Conservation (phyloP, 1,140 invertebrate species). For the Drosophila willistoni region DNA sequence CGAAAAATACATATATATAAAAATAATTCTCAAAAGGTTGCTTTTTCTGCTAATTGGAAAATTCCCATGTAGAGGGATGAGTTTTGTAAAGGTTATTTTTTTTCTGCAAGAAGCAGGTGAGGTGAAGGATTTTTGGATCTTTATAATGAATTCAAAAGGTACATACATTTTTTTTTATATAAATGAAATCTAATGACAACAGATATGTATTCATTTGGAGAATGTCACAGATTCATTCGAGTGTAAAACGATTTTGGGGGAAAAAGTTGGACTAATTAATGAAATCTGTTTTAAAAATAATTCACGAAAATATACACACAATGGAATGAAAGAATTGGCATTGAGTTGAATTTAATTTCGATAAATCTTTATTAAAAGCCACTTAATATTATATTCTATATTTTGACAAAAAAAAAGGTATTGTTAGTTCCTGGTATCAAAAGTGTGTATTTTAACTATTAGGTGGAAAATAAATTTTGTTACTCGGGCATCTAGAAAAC, state of each 20-base stretch:
- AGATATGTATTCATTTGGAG: neutral
- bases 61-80: conserved; percentile 1
- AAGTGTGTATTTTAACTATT: neutral
- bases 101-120: neutral
- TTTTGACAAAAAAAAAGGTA: no score
- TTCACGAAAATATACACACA: no score
- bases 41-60: conserved; percentile 58
- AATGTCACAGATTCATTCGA: neutral
- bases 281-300: no score
- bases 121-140: neutral
- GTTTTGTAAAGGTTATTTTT: conserved; percentile 2
- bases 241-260: no score
- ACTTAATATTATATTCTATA: no score
- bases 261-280: no score
- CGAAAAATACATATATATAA: conserved; percentile 16
- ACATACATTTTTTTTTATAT: neutral
- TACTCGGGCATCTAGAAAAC: neutral
- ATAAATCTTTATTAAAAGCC: no score
- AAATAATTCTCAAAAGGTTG: conserved; percentile 9
- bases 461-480: neutral
- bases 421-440: neutral
- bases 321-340: no score
- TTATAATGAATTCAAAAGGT: neutral
- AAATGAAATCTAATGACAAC: neutral
- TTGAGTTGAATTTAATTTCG: no score